phyloP scores from a whole-genome alignment of 2,888 invertebrate genomes.

The Eupithecia pulchellata region DNA sequence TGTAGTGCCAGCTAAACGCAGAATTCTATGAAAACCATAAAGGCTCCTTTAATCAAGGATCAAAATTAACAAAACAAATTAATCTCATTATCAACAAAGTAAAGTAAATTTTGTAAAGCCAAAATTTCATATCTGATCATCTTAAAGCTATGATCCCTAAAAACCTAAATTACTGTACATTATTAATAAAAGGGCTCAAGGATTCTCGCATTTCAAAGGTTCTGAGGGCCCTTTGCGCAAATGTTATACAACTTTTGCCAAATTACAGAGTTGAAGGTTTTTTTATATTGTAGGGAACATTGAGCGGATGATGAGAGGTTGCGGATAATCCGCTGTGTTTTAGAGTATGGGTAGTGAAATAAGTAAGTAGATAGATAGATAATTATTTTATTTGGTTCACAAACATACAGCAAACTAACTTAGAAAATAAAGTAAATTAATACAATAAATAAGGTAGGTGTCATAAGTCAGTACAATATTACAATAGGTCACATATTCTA shows the following conservation, averaged over 20 bases:
- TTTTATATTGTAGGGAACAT: slow-evolving; percentile 29
- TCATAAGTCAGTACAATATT: too few species aligned
- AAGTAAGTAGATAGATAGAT: too few species aligned
- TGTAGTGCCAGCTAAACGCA: background rate
- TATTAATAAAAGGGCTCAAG: slow-evolving; percentile 43
- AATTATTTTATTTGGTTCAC: too few species aligned
- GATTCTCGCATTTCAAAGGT: slow-evolving; percentile 46
- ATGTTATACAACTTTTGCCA: slow-evolving; percentile 45
- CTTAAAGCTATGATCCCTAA: slow-evolving; percentile 33
- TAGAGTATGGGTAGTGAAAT: background rate
- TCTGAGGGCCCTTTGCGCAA: slow-evolving; percentile 42
- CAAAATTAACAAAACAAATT: background rate
- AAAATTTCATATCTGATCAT: background rate
- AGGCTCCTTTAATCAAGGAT: background rate
- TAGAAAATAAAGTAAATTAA: too few species aligned
- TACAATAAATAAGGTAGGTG: too few species aligned
- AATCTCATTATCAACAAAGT: background rate
- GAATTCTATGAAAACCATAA: background rate
- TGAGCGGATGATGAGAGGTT: slow-evolving; percentile 16
- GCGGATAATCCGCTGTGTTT: background rate
- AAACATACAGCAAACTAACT: too few species aligned
- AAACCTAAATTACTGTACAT: slow-evolving; percentile 44
- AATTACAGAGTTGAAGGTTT: slow-evolving; percentile 44
- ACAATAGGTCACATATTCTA: too few species aligned
- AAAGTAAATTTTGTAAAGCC: background rate